Conservation (phyloP, 2,888 invertebrate genomes). For the Pteria penguin region DNA sequence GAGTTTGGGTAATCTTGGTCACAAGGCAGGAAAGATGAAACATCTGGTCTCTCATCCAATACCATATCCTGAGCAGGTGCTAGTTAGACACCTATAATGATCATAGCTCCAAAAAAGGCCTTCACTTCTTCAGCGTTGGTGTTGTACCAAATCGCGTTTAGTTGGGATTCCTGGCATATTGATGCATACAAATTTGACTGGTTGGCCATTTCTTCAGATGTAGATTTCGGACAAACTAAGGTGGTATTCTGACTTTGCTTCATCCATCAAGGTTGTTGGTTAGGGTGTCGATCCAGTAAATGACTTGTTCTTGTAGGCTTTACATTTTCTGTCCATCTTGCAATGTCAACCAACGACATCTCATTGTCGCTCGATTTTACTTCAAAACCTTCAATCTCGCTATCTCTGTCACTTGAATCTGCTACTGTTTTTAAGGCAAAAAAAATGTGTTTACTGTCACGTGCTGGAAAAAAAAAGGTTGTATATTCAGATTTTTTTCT, state of each 20-base stretch:
- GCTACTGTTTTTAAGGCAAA: no score
- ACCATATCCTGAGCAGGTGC: conserved; percentile 12
- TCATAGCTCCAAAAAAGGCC: conserved; percentile 3
- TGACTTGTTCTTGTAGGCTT: background rate
- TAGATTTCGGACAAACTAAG: conserved; percentile 2
- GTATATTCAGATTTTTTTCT: no score
- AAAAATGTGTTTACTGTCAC: no score
- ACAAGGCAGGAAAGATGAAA: conserved; percentile 22
- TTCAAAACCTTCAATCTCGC: no score
- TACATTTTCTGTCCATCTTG: background rate
- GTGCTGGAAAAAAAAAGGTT: no score
- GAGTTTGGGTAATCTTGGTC: conserved; percentile 13
- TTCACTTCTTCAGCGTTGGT: no score
- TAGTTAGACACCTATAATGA: conserved; percentile 14
- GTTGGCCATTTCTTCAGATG: no score
- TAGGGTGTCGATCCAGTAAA: background rate
- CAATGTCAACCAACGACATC: background rate
- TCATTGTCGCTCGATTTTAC: conserved; percentile 6
- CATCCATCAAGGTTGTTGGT: background rate
- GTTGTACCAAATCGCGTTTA: conserved; percentile 7
- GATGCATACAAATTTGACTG: no score
- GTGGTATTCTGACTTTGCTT: background rate
- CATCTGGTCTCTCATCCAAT: conserved; percentile 19
- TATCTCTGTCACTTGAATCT: no score
- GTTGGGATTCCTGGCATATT: no score